phyloP scores from a whole-genome alignment of 2,888 invertebrate genomes.

The Chesias legatella region DNA sequence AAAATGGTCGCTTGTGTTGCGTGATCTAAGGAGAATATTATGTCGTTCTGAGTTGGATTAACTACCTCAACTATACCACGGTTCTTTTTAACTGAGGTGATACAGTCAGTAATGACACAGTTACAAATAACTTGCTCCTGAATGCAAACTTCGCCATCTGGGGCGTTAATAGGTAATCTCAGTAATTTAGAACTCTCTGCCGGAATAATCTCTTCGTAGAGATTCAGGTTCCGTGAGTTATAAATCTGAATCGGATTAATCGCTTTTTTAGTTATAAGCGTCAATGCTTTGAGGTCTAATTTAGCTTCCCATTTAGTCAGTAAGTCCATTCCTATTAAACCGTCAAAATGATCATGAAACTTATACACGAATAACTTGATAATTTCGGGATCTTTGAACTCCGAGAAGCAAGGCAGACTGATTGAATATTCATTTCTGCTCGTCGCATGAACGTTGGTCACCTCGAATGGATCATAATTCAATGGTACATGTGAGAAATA shows the following conservation, averaged over 20 bases:
- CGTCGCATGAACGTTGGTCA: conserved; percentile 30
- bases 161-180: conserved; percentile 22
- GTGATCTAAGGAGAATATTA: conserved; percentile 29
- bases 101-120: conserved; percentile 27
- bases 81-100: conserved; percentile 27
- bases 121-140: conserved; percentile 25
- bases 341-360: conserved; percentile 36
- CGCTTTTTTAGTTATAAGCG: conserved; percentile 15
- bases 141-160: conserved; percentile 25
- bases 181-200: conserved; percentile 27
- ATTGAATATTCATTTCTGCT: conserved; percentile 30
- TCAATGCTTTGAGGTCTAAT: conserved; percentile 21
- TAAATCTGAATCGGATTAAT: conserved; percentile 23
- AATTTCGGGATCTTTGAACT: conserved; percentile 17
- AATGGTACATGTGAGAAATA: conserved; percentile 14
- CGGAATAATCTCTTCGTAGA: conserved; percentile 32
- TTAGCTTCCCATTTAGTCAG: conserved; percentile 26
- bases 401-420: conserved; percentile 25
- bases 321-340: conserved; percentile 32
- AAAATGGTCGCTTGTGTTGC: conserved; percentile 23
- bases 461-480: conserved; percentile 31
- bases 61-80: conserved; percentile 26
- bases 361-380: conserved; percentile 30
- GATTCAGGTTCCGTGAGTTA: conserved; percentile 27
- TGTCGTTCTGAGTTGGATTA: conserved; percentile 27